Evolutionary conservation across 2,888 invertebrate species (phyloP), one percentile per base, ranked within the genome.

Genomic region (Acronicta leporina): DNA sequence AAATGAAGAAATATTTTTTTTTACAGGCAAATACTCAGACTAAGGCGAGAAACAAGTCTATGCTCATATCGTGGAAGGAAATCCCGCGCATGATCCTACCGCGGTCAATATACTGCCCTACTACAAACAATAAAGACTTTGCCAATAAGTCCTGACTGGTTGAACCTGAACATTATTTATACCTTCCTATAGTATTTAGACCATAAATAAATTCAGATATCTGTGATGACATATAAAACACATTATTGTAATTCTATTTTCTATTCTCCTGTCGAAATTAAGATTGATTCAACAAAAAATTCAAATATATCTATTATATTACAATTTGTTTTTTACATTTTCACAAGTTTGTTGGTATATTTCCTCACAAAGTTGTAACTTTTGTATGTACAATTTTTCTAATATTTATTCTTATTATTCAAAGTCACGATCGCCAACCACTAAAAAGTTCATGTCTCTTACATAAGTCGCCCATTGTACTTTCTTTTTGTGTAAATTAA

Each of bases 401-500:
- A 35, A 16, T 13, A 68, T 40, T 40, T 35, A n/a, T 52, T 15
- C n/a, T 27, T 49, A 42, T 47, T 42, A 57, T 45, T 57, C 40
- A 58, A 78, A 80, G 25, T 87, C 73, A 76, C 51, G 78, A 52
- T 87, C 79, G 63, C 84, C 86, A 16, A 93, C 58, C 16, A 81
- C 69, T 60, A 94, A 83, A 82, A 80, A 90, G 63, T 85, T 86
- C 86, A 92, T 91, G 56, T 90, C 87, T 62, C 93, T 87, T 10
- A 81, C 81, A 74, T 62, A 30, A 42, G 80, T 84, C 0, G 92
- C 79, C 90, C 91, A 93, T 62, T 82, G 90, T 14, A 89, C 94
- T 49, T 81, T 91, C 83, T 90, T 95, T 74, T 95, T 95, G 42
- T 92, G 86, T 61, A 96, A 90, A 70, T 95, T 95, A 40, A 97